Evolutionary conservation across 2,888 invertebrate species (phyloP).

Genomic region (Euclidia mi): DNA sequence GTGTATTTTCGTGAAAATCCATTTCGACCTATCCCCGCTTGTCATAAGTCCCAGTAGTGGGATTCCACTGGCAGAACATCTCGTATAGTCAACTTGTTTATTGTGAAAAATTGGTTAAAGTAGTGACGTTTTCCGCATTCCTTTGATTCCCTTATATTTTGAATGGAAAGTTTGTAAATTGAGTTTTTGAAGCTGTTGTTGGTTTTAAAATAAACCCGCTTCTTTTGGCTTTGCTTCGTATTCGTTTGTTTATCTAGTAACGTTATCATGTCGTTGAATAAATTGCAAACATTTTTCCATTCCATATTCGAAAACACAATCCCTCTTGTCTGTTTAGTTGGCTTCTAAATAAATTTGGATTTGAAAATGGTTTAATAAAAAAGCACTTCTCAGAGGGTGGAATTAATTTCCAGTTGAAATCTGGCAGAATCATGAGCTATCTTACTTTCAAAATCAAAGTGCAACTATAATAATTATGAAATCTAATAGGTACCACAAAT

Average conservation of each 20-base stretch:
- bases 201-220: slow-evolving; percentile 14
- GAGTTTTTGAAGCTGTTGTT: slow-evolving; percentile 42
- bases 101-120: slow-evolving; percentile 72
- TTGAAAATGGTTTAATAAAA: too few species aligned
- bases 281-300: background rate
- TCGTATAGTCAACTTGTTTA: slow-evolving; percentile 76
- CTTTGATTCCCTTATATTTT: slow-evolving; percentile 61
- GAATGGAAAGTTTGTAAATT: slow-evolving; percentile 53
- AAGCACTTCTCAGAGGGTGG: too few species aligned
- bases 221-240: slow-evolving; percentile 7
- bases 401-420: too few species aligned
- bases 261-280: background rate
- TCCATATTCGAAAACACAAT: background rate
- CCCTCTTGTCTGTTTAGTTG: background rate
- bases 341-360: too few species aligned
- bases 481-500: too few species aligned
- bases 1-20: slow-evolving; percentile 45
- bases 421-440: too few species aligned
- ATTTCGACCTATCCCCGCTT: slow-evolving; percentile 50
- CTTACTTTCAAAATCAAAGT: too few species aligned
- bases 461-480: too few species aligned
- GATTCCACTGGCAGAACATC: slow-evolving; percentile 68
- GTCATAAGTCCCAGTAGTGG: slow-evolving; percentile 69
- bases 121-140: slow-evolving; percentile 59
- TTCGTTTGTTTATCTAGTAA: slow-evolving; percentile 1